Percentiles rank a stretch among this genome's conserved stretches.
Evolutionary conservation across 2,888 invertebrate genomes (phyloP).

Genomic region (Galeopsomyia nigrocyanea): DNA sequence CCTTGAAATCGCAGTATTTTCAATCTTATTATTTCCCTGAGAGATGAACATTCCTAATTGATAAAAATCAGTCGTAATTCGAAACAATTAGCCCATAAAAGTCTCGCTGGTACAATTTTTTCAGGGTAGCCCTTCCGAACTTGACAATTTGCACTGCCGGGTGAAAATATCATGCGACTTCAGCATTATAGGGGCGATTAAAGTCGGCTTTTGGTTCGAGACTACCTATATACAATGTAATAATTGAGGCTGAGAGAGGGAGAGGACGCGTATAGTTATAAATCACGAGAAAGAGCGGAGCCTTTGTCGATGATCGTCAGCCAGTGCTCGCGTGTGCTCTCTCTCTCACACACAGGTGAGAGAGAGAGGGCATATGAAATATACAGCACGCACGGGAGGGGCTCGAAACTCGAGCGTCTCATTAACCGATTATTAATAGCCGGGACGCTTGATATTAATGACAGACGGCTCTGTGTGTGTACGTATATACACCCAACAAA

Average conservation of each 20-base stretch:
- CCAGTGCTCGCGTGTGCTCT: slow-evolving; percentile 11
- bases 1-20: no score
- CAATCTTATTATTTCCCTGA: no score
- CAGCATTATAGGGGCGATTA: slow-evolving; percentile 39
- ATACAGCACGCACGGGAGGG: neutral
- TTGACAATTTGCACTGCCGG: slow-evolving; percentile 23
- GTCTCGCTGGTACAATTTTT: no score
- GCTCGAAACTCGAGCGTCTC: slow-evolving; percentile 57
- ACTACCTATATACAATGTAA: slow-evolving; percentile 46
- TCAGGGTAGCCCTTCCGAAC: neutral
- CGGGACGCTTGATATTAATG: slow-evolving; percentile 64
- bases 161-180: slow-evolving; percentile 5
- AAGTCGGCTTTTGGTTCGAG: slow-evolving; percentile 39
- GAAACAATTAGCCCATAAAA: no score
- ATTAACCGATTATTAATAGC: slow-evolving; percentile 67
- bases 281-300: slow-evolving; percentile 53
- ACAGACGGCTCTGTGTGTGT: slow-evolving; percentile 53
- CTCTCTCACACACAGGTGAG: slow-evolving; percentile 40
- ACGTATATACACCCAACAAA: slow-evolving; percentile 38
- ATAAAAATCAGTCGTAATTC: no score
- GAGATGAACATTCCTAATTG: no score
- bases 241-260: slow-evolving; percentile 30
- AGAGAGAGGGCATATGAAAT: slow-evolving; percentile 2
- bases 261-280: slow-evolving; percentile 55
- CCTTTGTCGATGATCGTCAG: slow-evolving; percentile 43